Percentiles rank a stretch among this genome's conserved stretches.
phyloP scores from a whole-genome alignment of 2,888 invertebrate genomes.

The Tachystola acroxantha region DNA sequence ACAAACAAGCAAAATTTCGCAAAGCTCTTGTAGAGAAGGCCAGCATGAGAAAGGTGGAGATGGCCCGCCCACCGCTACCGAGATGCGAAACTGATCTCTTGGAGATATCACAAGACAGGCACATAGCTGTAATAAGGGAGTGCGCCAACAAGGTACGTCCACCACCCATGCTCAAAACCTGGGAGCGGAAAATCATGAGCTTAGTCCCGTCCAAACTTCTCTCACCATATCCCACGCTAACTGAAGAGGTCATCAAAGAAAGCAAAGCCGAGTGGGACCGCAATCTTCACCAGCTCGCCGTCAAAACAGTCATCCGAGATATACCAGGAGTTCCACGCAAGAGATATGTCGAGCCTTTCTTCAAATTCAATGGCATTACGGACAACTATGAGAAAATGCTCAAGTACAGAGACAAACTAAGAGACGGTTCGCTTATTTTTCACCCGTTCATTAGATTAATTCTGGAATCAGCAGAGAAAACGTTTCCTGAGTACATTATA shows the following conservation, averaged over 20 bases:
- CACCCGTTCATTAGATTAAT: slow-evolving; percentile 81
- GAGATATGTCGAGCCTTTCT: slow-evolving; percentile 66
- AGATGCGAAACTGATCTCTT: slow-evolving; percentile 62
- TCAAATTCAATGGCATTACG: slow-evolving; percentile 81
- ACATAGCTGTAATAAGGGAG: slow-evolving; percentile 74
- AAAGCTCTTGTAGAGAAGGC: slow-evolving; percentile 61
- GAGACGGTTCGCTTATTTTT: slow-evolving; percentile 77
- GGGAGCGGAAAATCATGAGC: slow-evolving; percentile 79
- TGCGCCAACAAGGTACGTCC: slow-evolving; percentile 78
- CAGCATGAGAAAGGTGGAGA: slow-evolving; percentile 48
- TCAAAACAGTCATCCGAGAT: slow-evolving; percentile 80
- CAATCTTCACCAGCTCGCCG: slow-evolving; percentile 80
- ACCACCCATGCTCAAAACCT: slow-evolving; percentile 79
- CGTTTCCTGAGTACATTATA: slow-evolving; percentile 75
- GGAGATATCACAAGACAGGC: slow-evolving; percentile 67
- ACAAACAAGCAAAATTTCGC: slow-evolving; percentile 58
- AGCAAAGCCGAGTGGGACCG: slow-evolving; percentile 77
- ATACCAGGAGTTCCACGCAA: slow-evolving; percentile 72
- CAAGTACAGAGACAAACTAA: slow-evolving; percentile 73
- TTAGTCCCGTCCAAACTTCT: slow-evolving; percentile 77
- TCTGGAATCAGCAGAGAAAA: slow-evolving; percentile 67
- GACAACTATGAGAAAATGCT: slow-evolving; percentile 78
- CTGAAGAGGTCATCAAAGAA: slow-evolving; percentile 74
- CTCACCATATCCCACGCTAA: slow-evolving; percentile 71
- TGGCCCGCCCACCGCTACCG: slow-evolving; percentile 42